Evolutionary conservation across 2,888 invertebrate genomes (phyloP), one percentile per base, ranked within the genome.

Genomic region (Heliconius sara): DNA sequence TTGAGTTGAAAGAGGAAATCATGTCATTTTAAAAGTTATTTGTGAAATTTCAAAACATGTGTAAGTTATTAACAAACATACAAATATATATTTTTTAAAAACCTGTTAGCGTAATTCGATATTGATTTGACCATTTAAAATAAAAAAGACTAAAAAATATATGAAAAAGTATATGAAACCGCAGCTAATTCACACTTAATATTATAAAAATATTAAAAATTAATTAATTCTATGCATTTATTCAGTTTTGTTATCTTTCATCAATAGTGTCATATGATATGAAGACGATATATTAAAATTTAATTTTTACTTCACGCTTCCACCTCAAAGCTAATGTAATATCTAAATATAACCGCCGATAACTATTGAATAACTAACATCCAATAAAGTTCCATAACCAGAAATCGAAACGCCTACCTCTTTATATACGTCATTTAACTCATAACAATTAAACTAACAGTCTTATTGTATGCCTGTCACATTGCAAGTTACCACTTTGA

Each of bases 381-480:
- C 39, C 16, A 27, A 27, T 27, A 27, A 66, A 43, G 30, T 25
- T 52, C 74, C 47, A 75, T 57, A 70, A 34, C 25, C 30, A 34
- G n/a, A 60, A 70, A 27, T 25, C 66, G 27, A 65, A 74, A 74
- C 66, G 76, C 75, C 80, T 72, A 79, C 67, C 81, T 80, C 75
- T 77, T 75, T 76, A 77, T 74, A 77, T 60, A 34, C 34, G 60
- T 67, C 39, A 57, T 72, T 81, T 79, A 79, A 81, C 74, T 79
- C 30, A 78, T 81, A 81, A 83, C 80, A 81, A 84, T 83, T 83
- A 83, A 81, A 79, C 66, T 81, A 81, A 52, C 78, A 27, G 52
- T 47, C 77, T 75, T 43, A 65, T 83, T 79, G 68, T 52, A 84
- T 83, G 82, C 83, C 76, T 74, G 80, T 82, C 84, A 82, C 84